Conservation (phyloP, 2,888 invertebrate species). For the Serrognathus titanus region DNA sequence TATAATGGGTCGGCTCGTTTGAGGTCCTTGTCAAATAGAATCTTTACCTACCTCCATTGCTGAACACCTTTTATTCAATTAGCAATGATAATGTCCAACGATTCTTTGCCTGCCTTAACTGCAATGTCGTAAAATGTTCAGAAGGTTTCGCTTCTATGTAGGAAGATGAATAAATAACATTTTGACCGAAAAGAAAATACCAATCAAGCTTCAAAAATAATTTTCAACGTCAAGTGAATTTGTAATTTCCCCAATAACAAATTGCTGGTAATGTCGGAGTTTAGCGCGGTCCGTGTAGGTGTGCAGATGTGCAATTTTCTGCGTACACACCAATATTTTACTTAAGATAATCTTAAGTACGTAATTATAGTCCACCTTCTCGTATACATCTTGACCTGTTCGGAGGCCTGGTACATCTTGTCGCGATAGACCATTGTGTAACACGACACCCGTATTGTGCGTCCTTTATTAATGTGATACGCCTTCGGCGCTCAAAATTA, state of each 20-base stretch:
- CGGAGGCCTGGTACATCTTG: slow-evolving; percentile 1
- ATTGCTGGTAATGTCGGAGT: too few relatives aligned
- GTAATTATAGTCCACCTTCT: slow-evolving; percentile 17
- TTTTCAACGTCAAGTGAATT: too few relatives aligned
- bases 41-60: not conserved
- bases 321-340: not conserved
- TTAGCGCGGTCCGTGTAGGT: too few relatives aligned
- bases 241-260: too few relatives aligned
- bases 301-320: too few relatives aligned
- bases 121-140: too few relatives aligned
- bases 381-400: not conserved
- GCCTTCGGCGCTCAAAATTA: not conserved
- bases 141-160: too few relatives aligned
- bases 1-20: not conserved
- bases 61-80: not conserved
- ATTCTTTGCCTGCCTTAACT: not conserved
- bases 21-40: slow-evolving; percentile 1
- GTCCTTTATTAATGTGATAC: slow-evolving; percentile 5
- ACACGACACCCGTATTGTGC: slow-evolving; percentile 10
- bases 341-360: slow-evolving; percentile 17
- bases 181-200: too few relatives aligned
- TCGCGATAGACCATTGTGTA: slow-evolving; percentile 12
- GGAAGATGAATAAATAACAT: too few relatives aligned
- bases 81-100: not conserved
- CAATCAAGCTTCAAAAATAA: too few relatives aligned